A percentile compares a stretch with the other conserved stretches of the same genome.
Evolutionary conservation across 2,888 invertebrate genomes (phyloP).

Genomic region (Capitulum mitella): DNA sequence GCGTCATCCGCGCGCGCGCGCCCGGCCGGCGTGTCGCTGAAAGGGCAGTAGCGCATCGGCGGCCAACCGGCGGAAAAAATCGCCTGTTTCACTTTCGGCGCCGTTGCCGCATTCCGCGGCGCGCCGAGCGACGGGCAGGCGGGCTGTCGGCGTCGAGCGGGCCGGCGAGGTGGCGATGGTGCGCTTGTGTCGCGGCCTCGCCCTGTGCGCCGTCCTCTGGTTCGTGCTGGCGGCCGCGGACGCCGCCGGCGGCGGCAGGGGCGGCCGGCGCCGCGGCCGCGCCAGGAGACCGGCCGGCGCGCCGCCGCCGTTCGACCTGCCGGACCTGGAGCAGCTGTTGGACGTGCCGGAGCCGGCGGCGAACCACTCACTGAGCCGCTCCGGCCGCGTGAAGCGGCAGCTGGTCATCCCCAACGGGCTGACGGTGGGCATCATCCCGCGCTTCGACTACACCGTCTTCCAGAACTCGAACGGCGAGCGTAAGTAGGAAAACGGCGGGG

Average conservation of each 20-base stretch:
- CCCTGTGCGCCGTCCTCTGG: not conserved
- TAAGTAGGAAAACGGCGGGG: not conserved
- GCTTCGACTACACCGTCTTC: constrained; percentile 22
- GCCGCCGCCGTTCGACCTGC: not conserved
- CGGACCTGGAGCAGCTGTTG: not conserved
- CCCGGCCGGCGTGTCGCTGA: not conserved
- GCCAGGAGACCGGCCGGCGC: not conserved
- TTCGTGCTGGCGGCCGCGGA: not conserved
- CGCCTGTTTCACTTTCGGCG: not conserved
- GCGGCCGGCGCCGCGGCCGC: not conserved
- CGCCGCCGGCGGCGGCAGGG: not conserved
- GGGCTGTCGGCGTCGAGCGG: not conserved
- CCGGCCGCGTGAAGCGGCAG: not conserved
- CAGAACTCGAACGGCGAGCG: not conserved
- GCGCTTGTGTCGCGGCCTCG: not conserved
- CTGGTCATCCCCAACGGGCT: constrained; percentile 11
- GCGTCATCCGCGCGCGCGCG: no score
- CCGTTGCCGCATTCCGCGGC: not conserved
- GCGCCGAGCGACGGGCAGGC: not conserved
- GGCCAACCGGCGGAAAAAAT: not conserved
- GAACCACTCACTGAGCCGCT: not conserved
- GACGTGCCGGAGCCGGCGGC: not conserved
- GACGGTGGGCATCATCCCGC: constrained; percentile 1
- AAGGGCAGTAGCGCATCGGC: not conserved
- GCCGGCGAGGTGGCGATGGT: not conserved